phyloP scores from a whole-genome alignment of 2,113 vertebrate genomes.

The Equus przewalskii region DNA sequence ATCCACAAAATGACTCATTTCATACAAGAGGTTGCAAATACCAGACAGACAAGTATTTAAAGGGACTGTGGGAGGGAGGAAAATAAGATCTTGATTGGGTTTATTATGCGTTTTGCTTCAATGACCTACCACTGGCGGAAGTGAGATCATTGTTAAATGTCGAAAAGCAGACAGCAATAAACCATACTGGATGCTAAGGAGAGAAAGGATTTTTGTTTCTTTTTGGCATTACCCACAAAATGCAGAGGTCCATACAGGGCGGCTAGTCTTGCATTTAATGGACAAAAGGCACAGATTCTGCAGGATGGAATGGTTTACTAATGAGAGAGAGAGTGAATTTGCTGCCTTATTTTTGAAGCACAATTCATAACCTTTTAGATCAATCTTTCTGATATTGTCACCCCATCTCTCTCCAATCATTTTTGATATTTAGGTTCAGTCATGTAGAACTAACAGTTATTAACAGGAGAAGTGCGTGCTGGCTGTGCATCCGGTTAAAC shows the following conservation, averaged over 20 bases:
- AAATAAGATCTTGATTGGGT: background rate
- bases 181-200: background rate
- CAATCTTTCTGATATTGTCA: background rate
- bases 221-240: background rate
- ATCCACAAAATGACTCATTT: background rate
- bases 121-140: background rate
- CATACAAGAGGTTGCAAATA: background rate
- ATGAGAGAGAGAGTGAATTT: background rate
- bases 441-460: conserved; percentile 47
- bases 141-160: conserved; percentile 56
- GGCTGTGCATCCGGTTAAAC: background rate
- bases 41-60: background rate
- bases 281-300: background rate
- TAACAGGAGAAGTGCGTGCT: background rate
- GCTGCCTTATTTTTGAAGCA: background rate
- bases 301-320: background rate
- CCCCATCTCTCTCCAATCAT: background rate
- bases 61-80: background rate
- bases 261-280: background rate
- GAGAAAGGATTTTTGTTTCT: background rate
- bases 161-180: conserved; percentile 38
- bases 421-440: conserved; percentile 58
- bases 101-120: conserved; percentile 50
- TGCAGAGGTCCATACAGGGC: background rate
- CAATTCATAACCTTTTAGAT: conserved; percentile 32